These are phyloP conservation scores for Stenurella melanura DNA, from an alignment of 2,888 invertebrate genomes.

Conservation along the genomic window DNA sequence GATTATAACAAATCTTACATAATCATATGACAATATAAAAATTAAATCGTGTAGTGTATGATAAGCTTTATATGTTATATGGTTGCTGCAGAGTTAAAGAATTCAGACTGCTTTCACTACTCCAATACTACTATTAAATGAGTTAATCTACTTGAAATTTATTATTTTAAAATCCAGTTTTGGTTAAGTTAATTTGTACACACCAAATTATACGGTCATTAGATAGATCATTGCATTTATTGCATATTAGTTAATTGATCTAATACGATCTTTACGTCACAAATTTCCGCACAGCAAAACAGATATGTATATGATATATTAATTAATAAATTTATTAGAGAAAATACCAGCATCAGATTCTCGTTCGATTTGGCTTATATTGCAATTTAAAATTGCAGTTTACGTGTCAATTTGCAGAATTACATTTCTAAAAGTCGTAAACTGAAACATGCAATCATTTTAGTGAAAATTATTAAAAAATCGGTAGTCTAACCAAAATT, in stretches of 20 bases:
- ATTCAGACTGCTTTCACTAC: slow-evolving; percentile 47
- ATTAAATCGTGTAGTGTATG: slow-evolving; percentile 34
- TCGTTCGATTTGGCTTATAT: background rate
- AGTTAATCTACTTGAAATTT: slow-evolving; percentile 46
- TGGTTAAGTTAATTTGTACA: slow-evolving; percentile 30
- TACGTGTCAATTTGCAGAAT: background rate
- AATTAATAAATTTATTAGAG: background rate
- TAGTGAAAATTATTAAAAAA: background rate
- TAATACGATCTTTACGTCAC: slow-evolving; percentile 21
- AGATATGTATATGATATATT: background rate
- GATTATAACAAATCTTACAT: background rate
- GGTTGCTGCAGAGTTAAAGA: slow-evolving; percentile 38
- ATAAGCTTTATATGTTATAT: slow-evolving; percentile 39
- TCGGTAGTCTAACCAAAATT: background rate
- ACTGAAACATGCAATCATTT: background rate
- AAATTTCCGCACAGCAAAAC: background rate
- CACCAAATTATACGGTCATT: slow-evolving; percentile 32
- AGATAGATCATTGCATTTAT: slow-evolving; percentile 18
- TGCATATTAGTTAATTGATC: slow-evolving; percentile 26
- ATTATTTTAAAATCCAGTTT: slow-evolving; percentile 18
- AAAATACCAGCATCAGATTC: background rate
- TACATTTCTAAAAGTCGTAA: background rate
- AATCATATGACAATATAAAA: background rate
- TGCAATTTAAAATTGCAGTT: background rate
- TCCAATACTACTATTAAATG: slow-evolving; percentile 40